Evolutionary conservation across 2,888 invertebrate genomes (phyloP).

Genomic region (Meteorus cinctellus): DNA sequence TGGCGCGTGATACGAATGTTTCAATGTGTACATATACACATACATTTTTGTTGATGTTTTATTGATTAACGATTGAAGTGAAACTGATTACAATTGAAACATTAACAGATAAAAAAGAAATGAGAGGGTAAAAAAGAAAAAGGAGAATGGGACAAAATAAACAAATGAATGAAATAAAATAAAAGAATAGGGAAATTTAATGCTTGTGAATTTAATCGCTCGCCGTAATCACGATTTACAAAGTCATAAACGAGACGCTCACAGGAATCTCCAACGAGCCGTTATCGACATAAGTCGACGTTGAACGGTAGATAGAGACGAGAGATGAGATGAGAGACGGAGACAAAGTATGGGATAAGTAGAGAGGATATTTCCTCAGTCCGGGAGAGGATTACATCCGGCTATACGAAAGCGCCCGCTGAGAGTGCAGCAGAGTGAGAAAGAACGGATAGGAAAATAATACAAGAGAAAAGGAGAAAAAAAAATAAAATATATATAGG

Average conservation of each 20-base stretch:
- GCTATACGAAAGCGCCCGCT: conserved; percentile 27
- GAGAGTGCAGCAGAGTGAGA: conserved; percentile 37
- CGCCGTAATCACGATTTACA: conserved; percentile 43
- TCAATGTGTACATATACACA: neutral
- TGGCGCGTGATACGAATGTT: neutral
- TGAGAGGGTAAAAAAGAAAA: neutral
- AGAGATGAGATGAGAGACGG: neutral
- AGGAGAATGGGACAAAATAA: conserved; percentile 18
- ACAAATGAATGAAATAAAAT: conserved; percentile 15
- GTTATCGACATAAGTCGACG: conserved; percentile 46
- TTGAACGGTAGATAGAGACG: conserved; percentile 32
- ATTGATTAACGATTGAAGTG: neutral
- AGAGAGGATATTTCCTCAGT: conserved; percentile 41
- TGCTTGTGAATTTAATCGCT: conserved; percentile 37
- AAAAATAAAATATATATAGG: conserved; percentile 27
- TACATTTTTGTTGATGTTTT: conserved; percentile 12
- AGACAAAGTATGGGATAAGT: conserved; percentile 27
- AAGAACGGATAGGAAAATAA: conserved; percentile 21
- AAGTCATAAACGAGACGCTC: conserved; percentile 40
- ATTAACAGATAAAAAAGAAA: neutral
- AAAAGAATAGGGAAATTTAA: conserved; percentile 26
- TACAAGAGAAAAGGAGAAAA: conserved; percentile 9
- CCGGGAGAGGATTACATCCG: conserved; percentile 44
- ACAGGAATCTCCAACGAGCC: conserved; percentile 39
- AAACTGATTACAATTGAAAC: neutral